Conservation (phyloP, 2,113 vertebrate genomes). For the Antidorcas marsupialis region DNA sequence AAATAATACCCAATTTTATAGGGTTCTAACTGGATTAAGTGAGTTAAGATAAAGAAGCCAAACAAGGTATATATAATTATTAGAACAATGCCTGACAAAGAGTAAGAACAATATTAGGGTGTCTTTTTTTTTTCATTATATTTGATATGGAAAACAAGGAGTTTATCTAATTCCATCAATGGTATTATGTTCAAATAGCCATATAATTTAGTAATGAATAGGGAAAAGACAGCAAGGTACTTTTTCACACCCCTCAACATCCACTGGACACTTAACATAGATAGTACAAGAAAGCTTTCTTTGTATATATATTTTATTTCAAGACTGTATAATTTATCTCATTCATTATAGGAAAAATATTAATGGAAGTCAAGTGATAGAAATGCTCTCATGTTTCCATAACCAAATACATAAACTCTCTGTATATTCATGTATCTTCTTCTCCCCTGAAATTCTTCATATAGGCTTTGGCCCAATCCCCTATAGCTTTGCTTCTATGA, state of each 20-base stretch:
- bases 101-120: neutral
- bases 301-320: neutral
- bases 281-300: neutral
- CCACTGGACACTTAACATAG: neutral
- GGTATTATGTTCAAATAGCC: neutral
- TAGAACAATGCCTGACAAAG: neutral
- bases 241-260: neutral
- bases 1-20: neutral
- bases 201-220: neutral
- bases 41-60: neutral
- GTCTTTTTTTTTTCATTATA: neutral
- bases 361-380: neutral
- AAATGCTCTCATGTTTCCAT: neutral
- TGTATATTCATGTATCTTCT: neutral
- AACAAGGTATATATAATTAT: neutral
- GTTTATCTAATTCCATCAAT: neutral
- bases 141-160: neutral
- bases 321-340: neutral
- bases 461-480: neutral
- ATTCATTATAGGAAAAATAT: neutral
- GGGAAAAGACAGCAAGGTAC: neutral
- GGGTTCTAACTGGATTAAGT: neutral
- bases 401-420: neutral
- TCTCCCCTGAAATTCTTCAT: neutral
- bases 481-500: neutral